Evolutionary conservation across 2,888 invertebrate genomes (phyloP).

Genomic region (Iselma pallidipennis): DNA sequence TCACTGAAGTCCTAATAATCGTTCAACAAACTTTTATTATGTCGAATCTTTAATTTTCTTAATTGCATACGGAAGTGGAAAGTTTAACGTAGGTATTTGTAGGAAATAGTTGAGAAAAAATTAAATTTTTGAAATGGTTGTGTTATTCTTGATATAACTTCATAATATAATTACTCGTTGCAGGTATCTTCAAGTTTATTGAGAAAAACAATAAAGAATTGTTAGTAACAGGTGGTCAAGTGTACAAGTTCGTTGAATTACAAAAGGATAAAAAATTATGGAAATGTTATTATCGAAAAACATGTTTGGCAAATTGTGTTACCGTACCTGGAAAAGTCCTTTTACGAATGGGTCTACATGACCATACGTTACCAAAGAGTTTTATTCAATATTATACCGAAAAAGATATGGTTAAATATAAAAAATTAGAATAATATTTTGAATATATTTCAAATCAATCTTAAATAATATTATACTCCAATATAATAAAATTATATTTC

Average conservation of each 20-base stretch:
- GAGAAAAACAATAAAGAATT: slow-evolving; percentile 29
- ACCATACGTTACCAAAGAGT: slow-evolving; percentile 36
- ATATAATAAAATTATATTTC: too few relatives aligned
- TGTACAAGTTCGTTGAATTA: slow-evolving; percentile 37
- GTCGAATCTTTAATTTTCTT: too few relatives aligned
- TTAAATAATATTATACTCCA: too few relatives aligned
- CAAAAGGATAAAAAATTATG: slow-evolving; percentile 35
- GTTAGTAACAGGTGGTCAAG: slow-evolving; percentile 41
- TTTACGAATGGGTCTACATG: slow-evolving; percentile 40
- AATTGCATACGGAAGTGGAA: too few relatives aligned
- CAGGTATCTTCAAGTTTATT: slow-evolving; percentile 40
- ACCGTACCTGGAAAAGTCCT: slow-evolving; percentile 39
- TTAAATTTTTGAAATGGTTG: not conserved
- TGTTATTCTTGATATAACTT: not conserved
- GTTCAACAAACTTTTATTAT: not conserved
- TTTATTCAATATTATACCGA: not conserved
- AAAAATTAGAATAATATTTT: not conserved
- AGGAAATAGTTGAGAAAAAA: not conserved
- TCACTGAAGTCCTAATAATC: too few relatives aligned
- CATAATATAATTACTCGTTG: slow-evolving; percentile 25
- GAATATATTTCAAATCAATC: too few relatives aligned
- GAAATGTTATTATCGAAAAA: slow-evolving; percentile 38
- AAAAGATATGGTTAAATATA: not conserved
- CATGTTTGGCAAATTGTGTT: slow-evolving; percentile 42
- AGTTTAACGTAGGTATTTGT: not conserved